phyloP scores from a whole-genome alignment of 2,797 vertebrate species.

The Myripristis murdjan region DNA sequence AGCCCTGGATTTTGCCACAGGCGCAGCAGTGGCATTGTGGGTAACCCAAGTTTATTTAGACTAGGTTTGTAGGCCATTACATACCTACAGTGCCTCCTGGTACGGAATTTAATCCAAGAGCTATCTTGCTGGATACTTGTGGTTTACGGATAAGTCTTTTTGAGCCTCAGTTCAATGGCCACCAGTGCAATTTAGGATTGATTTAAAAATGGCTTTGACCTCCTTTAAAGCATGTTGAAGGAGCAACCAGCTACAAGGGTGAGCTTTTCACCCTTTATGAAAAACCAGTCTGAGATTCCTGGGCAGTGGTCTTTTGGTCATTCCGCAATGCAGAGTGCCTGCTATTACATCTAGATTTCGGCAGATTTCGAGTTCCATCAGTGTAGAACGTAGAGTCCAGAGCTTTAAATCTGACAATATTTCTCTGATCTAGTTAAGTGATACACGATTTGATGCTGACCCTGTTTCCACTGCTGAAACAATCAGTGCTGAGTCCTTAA shows the following conservation, averaged over 20 bases:
- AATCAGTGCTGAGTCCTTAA: too few relatives aligned
- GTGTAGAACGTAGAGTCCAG: too few relatives aligned
- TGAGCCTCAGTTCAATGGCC: background rate
- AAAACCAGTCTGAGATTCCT: background rate
- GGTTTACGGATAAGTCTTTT: background rate
- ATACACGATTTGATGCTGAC: too few relatives aligned
- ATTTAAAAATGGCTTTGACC: background rate
- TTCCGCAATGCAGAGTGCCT: too few relatives aligned
- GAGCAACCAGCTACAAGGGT: background rate
- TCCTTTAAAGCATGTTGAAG: background rate
- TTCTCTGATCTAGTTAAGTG: too few relatives aligned
- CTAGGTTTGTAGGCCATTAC: conserved; percentile 58
- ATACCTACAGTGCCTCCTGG: conserved; percentile 26
- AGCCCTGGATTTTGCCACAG: conserved; percentile 16
- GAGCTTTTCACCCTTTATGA: background rate
- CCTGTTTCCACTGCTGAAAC: too few relatives aligned
- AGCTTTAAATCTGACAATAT: too few relatives aligned
- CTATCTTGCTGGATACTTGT: background rate
- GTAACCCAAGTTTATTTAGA: conserved; percentile 69
- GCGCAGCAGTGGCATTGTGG: conserved; percentile 50
- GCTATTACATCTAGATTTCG: too few relatives aligned
- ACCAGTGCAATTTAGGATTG: background rate
- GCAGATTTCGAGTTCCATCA: too few relatives aligned
- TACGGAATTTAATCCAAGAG: conserved; percentile 20
- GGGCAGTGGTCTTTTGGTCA: too few relatives aligned